Conservation (phyloP, 2,113 vertebrate genomes). For the Alouatta palliata region DNA sequence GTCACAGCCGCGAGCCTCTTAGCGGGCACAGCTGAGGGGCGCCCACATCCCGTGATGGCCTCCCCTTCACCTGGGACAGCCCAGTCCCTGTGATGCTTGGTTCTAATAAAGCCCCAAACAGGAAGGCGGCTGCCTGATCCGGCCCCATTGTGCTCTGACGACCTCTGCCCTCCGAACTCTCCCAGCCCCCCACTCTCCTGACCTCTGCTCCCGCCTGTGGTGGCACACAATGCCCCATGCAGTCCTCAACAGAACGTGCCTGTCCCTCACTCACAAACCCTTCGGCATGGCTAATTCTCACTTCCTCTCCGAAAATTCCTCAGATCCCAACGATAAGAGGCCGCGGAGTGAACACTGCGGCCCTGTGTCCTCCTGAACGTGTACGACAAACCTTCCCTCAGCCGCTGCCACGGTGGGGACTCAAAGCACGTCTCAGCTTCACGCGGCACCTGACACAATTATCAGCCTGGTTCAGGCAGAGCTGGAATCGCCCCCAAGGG, state of each 20-base stretch:
- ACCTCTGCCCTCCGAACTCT: not conserved
- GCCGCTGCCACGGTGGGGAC: not conserved
- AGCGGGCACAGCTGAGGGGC: not conserved
- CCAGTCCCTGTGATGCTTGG: not conserved
- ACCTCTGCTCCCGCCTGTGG: not conserved
- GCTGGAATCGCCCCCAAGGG: not conserved
- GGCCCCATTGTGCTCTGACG: too few relatives aligned
- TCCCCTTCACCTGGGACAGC: not conserved
- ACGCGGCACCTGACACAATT: fast-evolving
- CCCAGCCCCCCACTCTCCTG: not conserved
- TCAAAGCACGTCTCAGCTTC: not conserved
- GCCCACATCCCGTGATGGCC: not conserved
- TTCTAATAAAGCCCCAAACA: not conserved
- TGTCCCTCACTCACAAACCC: not conserved
- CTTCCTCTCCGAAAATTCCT: not conserved
- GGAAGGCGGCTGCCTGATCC: too few relatives aligned
- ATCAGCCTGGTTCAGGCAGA: too few relatives aligned
- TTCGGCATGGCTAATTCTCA: not conserved
- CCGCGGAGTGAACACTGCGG: fast-evolving
- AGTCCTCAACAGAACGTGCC: not conserved
- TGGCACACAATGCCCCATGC: not conserved
- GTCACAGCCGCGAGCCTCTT: not conserved
- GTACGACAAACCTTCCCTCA: not conserved
- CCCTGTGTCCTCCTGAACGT: not conserved
- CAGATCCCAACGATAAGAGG: not conserved